phyloP scores from a whole-genome alignment of 2,113 vertebrate genomes.

The Bos indicus region DNA sequence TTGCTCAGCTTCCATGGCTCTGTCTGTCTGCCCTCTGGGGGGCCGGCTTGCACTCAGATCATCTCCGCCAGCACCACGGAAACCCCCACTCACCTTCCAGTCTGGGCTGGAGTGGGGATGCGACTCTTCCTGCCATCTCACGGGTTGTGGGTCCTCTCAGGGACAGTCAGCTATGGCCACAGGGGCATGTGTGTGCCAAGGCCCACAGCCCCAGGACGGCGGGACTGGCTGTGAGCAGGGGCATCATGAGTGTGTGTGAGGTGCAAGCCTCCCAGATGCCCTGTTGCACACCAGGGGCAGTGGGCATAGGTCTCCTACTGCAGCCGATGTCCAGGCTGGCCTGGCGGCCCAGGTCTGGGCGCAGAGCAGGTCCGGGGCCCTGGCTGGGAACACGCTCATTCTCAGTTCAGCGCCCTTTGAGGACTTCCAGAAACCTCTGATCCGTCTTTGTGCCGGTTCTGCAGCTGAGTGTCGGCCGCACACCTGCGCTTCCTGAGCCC shows the following conservation, averaged over 20 bases:
- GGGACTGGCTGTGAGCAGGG: rapidly evolving
- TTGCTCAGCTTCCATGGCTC: not conserved
- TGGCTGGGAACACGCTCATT: rapidly evolving
- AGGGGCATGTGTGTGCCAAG: not conserved
- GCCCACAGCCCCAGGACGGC: rapidly evolving
- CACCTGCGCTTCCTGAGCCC: rapidly evolving
- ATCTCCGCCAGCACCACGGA: too few relatives aligned
- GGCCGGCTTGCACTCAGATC: not conserved
- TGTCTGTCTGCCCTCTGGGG: not conserved
- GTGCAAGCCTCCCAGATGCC: not conserved
- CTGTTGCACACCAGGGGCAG: rapidly evolving
- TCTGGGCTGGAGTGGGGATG: not conserved
- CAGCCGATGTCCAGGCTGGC: rapidly evolving
- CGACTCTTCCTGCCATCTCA: rapidly evolving
- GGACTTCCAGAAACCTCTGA: not conserved
- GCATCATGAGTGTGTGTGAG: rapidly evolving
- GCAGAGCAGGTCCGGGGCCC: not conserved
- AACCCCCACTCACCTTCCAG: rapidly evolving
- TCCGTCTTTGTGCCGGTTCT: rapidly evolving
- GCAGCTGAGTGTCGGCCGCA: rapidly evolving
- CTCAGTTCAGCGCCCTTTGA: rapidly evolving
- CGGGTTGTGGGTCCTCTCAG: rapidly evolving
- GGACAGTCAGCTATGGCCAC: rapidly evolving
- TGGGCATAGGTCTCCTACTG: rapidly evolving
- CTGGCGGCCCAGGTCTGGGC: rapidly evolving